Evolutionary conservation across 1,140 invertebrate genomes (phyloP).

Genomic region (Tribolium madens): DNA sequence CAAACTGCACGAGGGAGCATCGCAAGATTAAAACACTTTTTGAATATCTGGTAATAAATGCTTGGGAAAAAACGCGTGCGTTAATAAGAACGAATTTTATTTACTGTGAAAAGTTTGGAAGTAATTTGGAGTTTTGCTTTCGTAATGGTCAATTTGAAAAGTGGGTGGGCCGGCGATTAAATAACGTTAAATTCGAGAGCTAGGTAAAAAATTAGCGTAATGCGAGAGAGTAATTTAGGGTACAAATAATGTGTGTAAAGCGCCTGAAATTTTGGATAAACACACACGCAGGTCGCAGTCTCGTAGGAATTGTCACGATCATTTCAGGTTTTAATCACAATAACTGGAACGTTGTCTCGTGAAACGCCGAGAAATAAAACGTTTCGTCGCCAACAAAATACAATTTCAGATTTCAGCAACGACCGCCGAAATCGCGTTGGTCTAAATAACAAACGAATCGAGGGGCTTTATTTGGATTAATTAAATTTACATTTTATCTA

Average conservation of each 20-base stretch:
- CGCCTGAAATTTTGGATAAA: constrained; percentile 1
- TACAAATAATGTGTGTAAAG: constrained; percentile 20
- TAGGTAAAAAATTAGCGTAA: constrained; percentile 33
- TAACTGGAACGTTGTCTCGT: constrained; percentile 1
- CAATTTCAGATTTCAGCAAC: constrained; percentile 28
- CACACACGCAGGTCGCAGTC: constrained; percentile 8
- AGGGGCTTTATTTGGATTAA: constrained; percentile 42
- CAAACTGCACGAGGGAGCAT: constrained; percentile 7
- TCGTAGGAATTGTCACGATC: constrained; percentile 16
- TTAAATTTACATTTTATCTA: constrained; percentile 46
- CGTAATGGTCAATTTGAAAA: constrained; percentile 22
- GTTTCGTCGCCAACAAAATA: constrained; percentile 20
- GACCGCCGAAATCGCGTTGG: constrained; percentile 26
- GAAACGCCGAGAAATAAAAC: constrained; percentile 11
- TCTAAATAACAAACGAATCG: constrained; percentile 40
- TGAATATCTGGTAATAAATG: constrained; percentile 8
- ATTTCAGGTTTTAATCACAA: constrained; percentile 35
- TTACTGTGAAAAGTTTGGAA: constrained; percentile 7
- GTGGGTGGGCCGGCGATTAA: not conserved
- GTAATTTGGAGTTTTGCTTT: constrained; percentile 6
- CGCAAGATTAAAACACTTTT: constrained; percentile 21
- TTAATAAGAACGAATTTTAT: constrained; percentile 14
- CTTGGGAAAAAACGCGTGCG: constrained; percentile 2
- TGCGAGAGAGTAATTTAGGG: constrained; percentile 26
- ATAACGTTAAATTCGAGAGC: constrained; percentile 27